Base-by-base conservation (phyloP, 2,113 vertebrate species). In the Eupsittula cactorum region DNA sequence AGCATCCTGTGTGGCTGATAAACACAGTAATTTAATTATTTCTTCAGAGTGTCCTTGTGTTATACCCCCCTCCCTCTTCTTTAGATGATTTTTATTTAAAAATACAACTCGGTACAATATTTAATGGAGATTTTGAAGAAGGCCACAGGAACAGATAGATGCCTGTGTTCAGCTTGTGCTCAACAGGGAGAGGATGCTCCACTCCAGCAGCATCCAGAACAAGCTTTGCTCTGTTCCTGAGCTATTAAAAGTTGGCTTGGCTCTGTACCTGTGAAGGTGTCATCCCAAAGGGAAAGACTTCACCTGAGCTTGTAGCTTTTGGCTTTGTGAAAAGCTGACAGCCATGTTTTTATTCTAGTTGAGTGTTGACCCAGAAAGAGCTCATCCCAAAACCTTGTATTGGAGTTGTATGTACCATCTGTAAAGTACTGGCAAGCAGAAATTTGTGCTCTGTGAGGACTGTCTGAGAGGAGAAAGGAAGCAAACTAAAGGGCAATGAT, bases 11-110 rank as follows among this genome's bases (percentile, higher is more conserved):
- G 12, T 81, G 86, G 75, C 62, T 89, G 82, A 76, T 86, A 96
- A 95, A 97, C 71, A 92, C 29, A 0, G 6, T 82, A 83, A 85
- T 91, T 90, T 78, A 96, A 93, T 95, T 92, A 47, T 75, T 93
- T 77, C 41, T 95, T 84, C 74, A 75, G 84, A 75, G 92, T 63
- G 59, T 64, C 64, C 64, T 71, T 24, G 16, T 86, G 37, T 93
- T 29, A 3, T 95, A 63, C 24, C 12, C 21, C 28, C 39, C 59
- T 88, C 46, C 65, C 24, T 27, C 28, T 77, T 87, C 82, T 80
- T 70, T 70, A 69, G 44, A 19, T 89, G 63, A 33, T 86, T 49
- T 76, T 90, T 75, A 12, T 88, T 86, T 94, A 62, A 65, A 87
- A 93, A 35, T 77, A 11, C 13, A 73, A n/a, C 23, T 82, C 44